Base-by-base conservation (phyloP, 1,140 invertebrate genomes). In the Asobara japonica region DNA sequence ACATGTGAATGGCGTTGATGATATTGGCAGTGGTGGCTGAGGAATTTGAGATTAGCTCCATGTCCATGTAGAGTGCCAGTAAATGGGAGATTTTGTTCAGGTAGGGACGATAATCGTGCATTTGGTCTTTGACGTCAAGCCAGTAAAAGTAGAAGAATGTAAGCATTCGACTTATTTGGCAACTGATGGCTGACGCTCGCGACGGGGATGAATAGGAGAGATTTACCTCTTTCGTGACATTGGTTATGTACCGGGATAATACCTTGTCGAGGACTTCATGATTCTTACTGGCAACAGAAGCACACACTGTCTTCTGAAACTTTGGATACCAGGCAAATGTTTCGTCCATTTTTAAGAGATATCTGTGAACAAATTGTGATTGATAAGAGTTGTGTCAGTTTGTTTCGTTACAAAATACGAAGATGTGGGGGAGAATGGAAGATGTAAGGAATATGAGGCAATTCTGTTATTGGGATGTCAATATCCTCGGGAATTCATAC, bases 41-140 rank as follows among this genome's bases (percentile, higher is more conserved):
- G 27, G 69, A 70, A 73, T 80, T 70, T 60, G 77, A 78, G 76
- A 74, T 77, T 2, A 87, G 61, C 29, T 85, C 80, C 36, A 85
- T 71, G 65, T 87, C 78, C 45, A 86, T 71, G 62, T 85, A 86
- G 22, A 85, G 69, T 41, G 71, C 76, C 30, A 87, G 75, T 38
- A 87, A 77, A 61, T 80, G 73, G 45, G 85, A 79, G 79, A 87
- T 85, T 74, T 80, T 78, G 69, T 82, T 80, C 33, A 86, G 77
- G 69, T 85, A 87, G 36, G 65, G 77, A 56, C 76, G 76, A 31
- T 74, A 73, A 73, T 87, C 79, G 30, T 36, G 27, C 16, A 80
- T 65, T 27, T 74, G 76, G 82, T 87, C 22, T 33, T 36, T 31
- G 8, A 73, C 65, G 62, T 66, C 56, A 8, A 66, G 13, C 70